phyloP scores from a whole-genome alignment of 2,113 vertebrate species.

The Mandrillus leucophaeus region DNA sequence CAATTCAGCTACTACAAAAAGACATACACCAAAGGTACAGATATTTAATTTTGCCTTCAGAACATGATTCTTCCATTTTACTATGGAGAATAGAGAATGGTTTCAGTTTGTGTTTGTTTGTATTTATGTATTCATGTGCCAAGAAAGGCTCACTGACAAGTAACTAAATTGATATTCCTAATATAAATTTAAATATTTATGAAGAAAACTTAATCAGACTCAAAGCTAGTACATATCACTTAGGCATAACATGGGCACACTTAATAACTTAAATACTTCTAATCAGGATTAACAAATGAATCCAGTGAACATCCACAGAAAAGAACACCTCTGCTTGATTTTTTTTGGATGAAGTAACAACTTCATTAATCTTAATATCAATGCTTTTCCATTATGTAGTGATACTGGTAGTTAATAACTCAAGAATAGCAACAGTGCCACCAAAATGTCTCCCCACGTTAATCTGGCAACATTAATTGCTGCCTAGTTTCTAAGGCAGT shows the following conservation, averaged over 20 bases:
- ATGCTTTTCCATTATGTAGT: not conserved
- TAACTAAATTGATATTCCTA: constrained; percentile 29
- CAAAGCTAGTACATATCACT: constrained; percentile 23
- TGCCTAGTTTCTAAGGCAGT: not conserved
- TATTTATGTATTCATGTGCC: not conserved
- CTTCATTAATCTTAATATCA: constrained; percentile 28
- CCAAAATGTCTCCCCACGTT: not conserved
- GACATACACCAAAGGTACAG: not conserved
- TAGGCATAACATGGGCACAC: not conserved
- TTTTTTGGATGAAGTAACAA: not conserved
- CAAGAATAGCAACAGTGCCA: not conserved
- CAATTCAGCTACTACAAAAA: not conserved
- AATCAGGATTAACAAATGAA: constrained; percentile 31
- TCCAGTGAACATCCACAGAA: not conserved
- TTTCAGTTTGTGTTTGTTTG: not conserved
- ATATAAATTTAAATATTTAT: constrained; percentile 22
- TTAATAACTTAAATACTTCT: constrained; percentile 36
- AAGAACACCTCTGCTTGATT: not conserved
- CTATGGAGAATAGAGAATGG: not conserved
- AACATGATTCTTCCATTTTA: not conserved
- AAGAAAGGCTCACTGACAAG: not conserved
- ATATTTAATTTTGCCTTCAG: not conserved
- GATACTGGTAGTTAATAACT: not conserved
- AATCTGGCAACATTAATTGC: constrained; percentile 18
- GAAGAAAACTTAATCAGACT: constrained; percentile 23